Base-by-base conservation (phyloP, 2,113 vertebrate species). In the Triplophysa tibetana region DNA sequence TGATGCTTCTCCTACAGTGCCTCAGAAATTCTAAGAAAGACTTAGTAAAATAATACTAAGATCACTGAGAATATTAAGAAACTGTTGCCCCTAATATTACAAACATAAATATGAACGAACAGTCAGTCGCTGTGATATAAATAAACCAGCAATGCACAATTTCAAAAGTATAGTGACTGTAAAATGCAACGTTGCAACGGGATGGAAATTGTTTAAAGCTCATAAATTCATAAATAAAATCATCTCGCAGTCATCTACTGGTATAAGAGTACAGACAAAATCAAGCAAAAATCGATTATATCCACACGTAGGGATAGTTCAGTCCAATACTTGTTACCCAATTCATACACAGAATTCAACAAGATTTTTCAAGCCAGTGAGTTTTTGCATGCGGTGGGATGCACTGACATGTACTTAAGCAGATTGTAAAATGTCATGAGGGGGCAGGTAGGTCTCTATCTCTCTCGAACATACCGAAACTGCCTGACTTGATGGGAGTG, bases 401-500 rank as follows among this genome's bases (percentile, higher is more conserved):
- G 41, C 43, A 24, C 23, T 52, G 26, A 45, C 16, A 29, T 48
- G 45, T 33, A 50, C 68, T 54, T 54, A 70, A 33, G 26, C 24
- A 5, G 16, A 70, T 72, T 58, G 52, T 58, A 72, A 72, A 72
- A 72, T 54, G 69, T 21, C 12, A 33, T 58, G 52, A 72, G 41
- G 70, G 19, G 54, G 41, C 58, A 75, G 56, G 45, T 17, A 2
- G 60, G 72, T 63, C 56, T 75, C 58, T 75, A 63, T 58, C 38
- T 43, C 72, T 61, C 80, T 78, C 64, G 17, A 23, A 79, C 81
- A 78, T 62, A 58, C 75, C 33, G 73, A 83, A 81, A 78, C 74
- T 60, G 83, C n/a, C 21, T 74, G 60, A 38, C 48, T 64, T 64
- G 9, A 75, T 17, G 21, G 56, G 45, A 80, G 79, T 67, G 70